Conservation (phyloP, 2,113 vertebrate species). For the Equus przewalskii region DNA sequence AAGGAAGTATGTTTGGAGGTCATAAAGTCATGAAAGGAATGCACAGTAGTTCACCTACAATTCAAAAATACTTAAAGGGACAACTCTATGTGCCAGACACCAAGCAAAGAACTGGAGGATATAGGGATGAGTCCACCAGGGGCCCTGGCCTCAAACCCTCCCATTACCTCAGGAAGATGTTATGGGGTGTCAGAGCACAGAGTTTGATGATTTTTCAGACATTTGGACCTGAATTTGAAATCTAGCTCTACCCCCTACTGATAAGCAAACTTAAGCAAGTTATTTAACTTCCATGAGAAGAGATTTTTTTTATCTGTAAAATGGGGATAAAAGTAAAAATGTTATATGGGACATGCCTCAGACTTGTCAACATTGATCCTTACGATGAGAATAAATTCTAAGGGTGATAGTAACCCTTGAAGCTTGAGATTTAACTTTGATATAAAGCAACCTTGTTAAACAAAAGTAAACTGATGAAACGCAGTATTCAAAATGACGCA, state of each 20-base stretch:
- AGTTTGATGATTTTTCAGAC: not conserved
- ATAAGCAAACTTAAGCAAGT: not conserved
- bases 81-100: not conserved
- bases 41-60: not conserved
- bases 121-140: not conserved
- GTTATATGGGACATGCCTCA: not conserved
- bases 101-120: not conserved
- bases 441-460: constrained; percentile 3
- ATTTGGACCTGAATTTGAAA: not conserved
- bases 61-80: not conserved
- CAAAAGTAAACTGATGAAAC: not conserved
- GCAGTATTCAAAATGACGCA: not conserved
- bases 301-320: not conserved
- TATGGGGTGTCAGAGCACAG: not conserved
- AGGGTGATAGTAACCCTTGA: not conserved
- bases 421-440: not conserved
- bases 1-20: rapidly evolving
- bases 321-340: not conserved
- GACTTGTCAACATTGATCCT: not conserved
- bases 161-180: not conserved
- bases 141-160: not conserved
- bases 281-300: not conserved
- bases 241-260: not conserved
- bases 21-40: not conserved
- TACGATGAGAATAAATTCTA: not conserved